phyloP scores from a whole-genome alignment of 2,888 invertebrate species.

The Neoscelio sp. region DNA sequence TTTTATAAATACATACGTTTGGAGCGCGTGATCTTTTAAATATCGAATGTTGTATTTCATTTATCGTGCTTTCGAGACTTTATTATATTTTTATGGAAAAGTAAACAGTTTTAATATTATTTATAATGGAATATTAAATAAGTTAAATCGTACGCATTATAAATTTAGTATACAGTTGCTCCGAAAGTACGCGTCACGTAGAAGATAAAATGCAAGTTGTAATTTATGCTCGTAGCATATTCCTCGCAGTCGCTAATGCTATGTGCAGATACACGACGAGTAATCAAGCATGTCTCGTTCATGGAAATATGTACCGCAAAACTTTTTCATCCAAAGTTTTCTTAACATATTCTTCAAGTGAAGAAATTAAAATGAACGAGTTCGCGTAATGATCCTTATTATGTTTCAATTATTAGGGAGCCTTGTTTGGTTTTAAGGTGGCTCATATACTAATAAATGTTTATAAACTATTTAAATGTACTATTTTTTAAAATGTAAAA shows the following conservation, averaged over 20 bases:
- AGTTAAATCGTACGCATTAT: conserved; percentile 8
- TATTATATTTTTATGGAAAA: no score
- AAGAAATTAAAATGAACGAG: conserved; percentile 25
- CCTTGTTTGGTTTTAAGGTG: no score
- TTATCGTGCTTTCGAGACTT: no score
- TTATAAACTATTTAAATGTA: no score
- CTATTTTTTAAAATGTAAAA: no score
- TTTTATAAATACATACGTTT: background rate
- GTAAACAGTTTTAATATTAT: no score
- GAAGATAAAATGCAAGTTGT: conserved; percentile 23
- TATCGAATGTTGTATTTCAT: no score
- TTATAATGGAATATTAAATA: conserved; percentile 26
- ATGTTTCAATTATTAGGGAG: no score
- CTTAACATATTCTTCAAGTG: conserved; percentile 17
- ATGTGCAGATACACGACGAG: background rate
- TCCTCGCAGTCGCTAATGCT: conserved; percentile 1
- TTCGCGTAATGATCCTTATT: background rate
- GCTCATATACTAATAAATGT: no score
- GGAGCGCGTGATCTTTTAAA: background rate
- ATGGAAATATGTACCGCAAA: conserved; percentile 28
- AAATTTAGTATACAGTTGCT: conserved; percentile 5
- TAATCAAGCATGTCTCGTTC: conserved; percentile 35
- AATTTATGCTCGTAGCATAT: conserved; percentile 32
- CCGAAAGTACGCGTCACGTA: conserved; percentile 15
- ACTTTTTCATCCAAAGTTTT: conserved; percentile 8